Base-by-base conservation (phyloP, 2,888 invertebrate species). In the Torymus texanus region DNA sequence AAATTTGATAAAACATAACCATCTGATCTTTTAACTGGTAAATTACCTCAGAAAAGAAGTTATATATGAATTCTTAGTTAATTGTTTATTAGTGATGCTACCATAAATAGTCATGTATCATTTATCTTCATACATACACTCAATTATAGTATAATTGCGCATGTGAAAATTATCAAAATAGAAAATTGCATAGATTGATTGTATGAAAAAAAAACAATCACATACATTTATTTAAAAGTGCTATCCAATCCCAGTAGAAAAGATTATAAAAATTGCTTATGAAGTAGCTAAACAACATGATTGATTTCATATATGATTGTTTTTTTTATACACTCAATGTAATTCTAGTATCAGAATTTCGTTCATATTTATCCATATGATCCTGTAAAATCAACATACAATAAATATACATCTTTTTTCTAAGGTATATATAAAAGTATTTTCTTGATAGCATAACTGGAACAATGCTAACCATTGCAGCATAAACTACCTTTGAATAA, bases 241-340 rank as follows among this genome's bases (percentile, higher is more conserved):
- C 58, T 50, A 56, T 65, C 74, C 58, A 21, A 56, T 65, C 8
- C 13, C 29, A 21, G 65, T 65, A 59, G 71, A 65, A 71, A 65
- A 77, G 71, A 13, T 71, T 71, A 59, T 72, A 72, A 77, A 77
- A 66, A 71, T 72, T 72, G 53, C 67, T 71, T 76, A 65, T 51
- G 10, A 63, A 72, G 51, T 16, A 72, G 58, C 58, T 65, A 21
- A 71, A 71, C 41, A 63, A 16, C 16, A 24, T 29, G 29, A 55
- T 14, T 58, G 24, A 55, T 65, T 61, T 21, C 16, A 50, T 4
- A 29, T 29, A 13, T 67, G 18, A 11, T n/a, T 59, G n/a, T 56
- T 61, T 63, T 41, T 21, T 58, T 67, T 11, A 55, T 51, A 18
- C 16, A 21, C 10, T 58, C 53, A 59, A 75, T 59, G 3, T 61